Percentiles rank a stretch among this genome's conserved stretches.
Conservation (phyloP, 2,113 vertebrate genomes). For the Centropristis striata region DNA sequence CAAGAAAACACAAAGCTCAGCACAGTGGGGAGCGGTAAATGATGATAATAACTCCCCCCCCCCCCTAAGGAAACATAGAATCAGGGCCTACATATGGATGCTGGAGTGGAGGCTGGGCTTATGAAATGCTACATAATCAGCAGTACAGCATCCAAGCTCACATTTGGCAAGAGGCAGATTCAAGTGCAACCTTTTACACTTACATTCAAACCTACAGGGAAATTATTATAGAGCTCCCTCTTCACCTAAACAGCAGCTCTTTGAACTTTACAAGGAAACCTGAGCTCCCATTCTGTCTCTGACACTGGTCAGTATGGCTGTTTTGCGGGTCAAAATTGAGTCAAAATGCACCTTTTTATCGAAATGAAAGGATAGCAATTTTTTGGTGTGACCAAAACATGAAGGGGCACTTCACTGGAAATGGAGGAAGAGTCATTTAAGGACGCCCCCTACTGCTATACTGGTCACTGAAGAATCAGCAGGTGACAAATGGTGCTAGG, state of each 20-base stretch:
- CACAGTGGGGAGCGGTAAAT: not conserved
- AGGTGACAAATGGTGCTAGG: not conserved
- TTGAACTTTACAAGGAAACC: not conserved
- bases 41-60: not conserved
- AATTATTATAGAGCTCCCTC: not conserved
- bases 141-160: not conserved
- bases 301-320: not conserved
- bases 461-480: not conserved
- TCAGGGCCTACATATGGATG: slow-evolving; percentile 5
- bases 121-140: not conserved
- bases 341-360: not conserved
- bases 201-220: not conserved
- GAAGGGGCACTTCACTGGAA: not conserved
- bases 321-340: not conserved
- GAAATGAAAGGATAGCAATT: not conserved
- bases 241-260: not conserved
- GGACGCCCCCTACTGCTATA: slow-evolving; percentile 5
- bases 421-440: slow-evolving; percentile 9
- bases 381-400: slow-evolving; percentile 18
- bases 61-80: not conserved
- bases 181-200: not conserved
- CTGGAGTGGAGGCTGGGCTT: not conserved
- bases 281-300: not conserved
- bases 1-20: not conserved
- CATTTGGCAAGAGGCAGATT: not conserved